phyloP scores from a whole-genome alignment of 2,797 vertebrate genomes.

The Poecilia wingei region DNA sequence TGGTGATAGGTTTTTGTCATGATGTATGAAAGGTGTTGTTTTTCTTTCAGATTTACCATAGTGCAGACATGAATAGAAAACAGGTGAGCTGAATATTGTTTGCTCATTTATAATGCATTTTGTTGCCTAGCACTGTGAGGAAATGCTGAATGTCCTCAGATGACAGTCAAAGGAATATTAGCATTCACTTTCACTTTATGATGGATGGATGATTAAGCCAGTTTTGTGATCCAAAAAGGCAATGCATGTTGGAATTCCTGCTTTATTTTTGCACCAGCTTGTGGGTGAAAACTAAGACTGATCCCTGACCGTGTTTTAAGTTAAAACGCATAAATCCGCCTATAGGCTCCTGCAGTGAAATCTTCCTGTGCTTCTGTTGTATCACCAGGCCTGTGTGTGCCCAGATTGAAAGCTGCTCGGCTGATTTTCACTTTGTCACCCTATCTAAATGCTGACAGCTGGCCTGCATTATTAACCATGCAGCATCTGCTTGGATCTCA shows the following conservation, averaged over 20 bases:
- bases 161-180: not conserved
- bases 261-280: not conserved
- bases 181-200: not conserved
- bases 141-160: not conserved
- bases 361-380: slow-evolving; percentile 7
- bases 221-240: not conserved
- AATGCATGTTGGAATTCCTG: not conserved
- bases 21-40: not conserved
- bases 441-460: slow-evolving; percentile 66
- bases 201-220: not conserved
- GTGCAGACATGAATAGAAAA: not conserved
- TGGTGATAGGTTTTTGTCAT: not conserved
- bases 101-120: not conserved
- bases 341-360: not conserved
- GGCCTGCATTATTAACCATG: slow-evolving; percentile 72
- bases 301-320: not conserved
- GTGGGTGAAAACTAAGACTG: not conserved
- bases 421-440: slow-evolving; percentile 55
- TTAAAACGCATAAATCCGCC: not conserved
- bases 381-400: slow-evolving; percentile 5
- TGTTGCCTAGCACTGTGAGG: not conserved
- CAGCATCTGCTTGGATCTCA: slow-evolving; percentile 74
- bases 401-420: slow-evolving; percentile 32
- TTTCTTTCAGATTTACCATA: not conserved
- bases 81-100: not conserved